Evolutionary conservation across 2,113 vertebrate genomes (phyloP), one percentile per base, ranked within the genome.

Genomic region (Pygoscelis adeliae): DNA sequence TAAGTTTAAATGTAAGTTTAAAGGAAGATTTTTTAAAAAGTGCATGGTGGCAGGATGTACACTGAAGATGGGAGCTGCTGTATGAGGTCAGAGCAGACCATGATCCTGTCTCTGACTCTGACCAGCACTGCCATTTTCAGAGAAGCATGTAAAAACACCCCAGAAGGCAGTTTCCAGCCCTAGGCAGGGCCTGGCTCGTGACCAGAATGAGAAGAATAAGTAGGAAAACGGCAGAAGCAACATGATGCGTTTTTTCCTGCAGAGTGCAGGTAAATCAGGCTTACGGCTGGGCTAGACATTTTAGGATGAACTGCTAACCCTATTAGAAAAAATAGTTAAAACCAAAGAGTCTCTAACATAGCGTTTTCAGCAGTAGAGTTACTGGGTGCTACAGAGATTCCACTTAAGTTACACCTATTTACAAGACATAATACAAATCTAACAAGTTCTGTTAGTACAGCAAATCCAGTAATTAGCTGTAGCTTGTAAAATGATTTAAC

Each of bases 381-480:
- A 72, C 74, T 67, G 83, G 21, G 26, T 95, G 66, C 86, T 85
- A 58, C 1, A 7, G 80, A 87, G 34, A 90, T 81, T 83, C 73
- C 77, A 81, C 25, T 98, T 97, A 95, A 97, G 78, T 97, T 96
- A 93, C 8, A 92, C 8, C 59, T 91, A 95, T 97, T 97, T 97
- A 98, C 90, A 97, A 88, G 58, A 82, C 72, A 95, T 90, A 61
- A 58, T 91, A 97, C 71, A 96, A 95, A 96, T 66, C 87, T 78
- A 56, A 14, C 63, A 89, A 66, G 58, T 79, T 90, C 52, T 93
- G 80, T 96, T 96, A 97, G 95, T 97, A 96, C 59, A 96, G 89
- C 80, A 94, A 83, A 87, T 72, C 87, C 65, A 80, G 47, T 93
- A 67, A 89, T 77, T 87, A 95, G 87, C 91, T 92, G 92, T 78